Evolutionary conservation across 1,140 invertebrate species (phyloP).

Genomic region (Cecropterus lyciades): DNA sequence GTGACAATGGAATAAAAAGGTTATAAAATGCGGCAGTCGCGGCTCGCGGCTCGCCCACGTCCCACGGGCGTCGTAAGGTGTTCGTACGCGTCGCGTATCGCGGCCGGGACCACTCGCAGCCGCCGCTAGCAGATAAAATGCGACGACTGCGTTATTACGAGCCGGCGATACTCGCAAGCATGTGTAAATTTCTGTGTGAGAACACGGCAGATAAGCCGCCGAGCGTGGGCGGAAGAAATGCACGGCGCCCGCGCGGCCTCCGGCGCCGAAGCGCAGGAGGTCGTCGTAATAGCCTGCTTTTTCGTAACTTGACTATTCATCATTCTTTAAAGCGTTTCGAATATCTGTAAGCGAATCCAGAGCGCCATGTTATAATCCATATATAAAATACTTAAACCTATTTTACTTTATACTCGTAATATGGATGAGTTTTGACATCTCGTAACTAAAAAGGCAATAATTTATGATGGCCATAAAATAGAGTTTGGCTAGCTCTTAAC

Average conservation of each 20-base stretch:
- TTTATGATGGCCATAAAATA: slow-evolving; percentile 29
- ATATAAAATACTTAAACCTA: slow-evolving; percentile 8
- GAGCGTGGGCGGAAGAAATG: slow-evolving; percentile 68
- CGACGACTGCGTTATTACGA: slow-evolving; percentile 72
- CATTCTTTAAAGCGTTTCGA: slow-evolving; percentile 16
- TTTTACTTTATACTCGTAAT: slow-evolving; percentile 13
- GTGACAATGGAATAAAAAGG: slow-evolving; percentile 84
- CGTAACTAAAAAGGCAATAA: slow-evolving; percentile 17
- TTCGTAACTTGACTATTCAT: slow-evolving; percentile 29
- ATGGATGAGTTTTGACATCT: slow-evolving; percentile 7
- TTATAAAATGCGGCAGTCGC: slow-evolving; percentile 78
- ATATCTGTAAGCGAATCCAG: slow-evolving; percentile 5
- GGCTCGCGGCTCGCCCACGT: slow-evolving; percentile 62
- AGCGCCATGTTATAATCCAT: neutral
- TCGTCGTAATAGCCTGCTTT: slow-evolving; percentile 20
- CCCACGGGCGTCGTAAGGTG: slow-evolving; percentile 66
- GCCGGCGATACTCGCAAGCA: slow-evolving; percentile 70
- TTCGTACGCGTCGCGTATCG: slow-evolving; percentile 58
- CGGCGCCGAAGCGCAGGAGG: slow-evolving; percentile 35
- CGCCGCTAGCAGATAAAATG: slow-evolving; percentile 72
- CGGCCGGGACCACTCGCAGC: slow-evolving; percentile 47
- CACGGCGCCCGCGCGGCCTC: slow-evolving; percentile 50
- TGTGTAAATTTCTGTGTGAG: slow-evolving; percentile 81
- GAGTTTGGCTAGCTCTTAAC: slow-evolving; percentile 26
- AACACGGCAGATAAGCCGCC: slow-evolving; percentile 67